Conservation (phyloP, 2,113 vertebrate species). For the Parotia lawesii region DNA sequence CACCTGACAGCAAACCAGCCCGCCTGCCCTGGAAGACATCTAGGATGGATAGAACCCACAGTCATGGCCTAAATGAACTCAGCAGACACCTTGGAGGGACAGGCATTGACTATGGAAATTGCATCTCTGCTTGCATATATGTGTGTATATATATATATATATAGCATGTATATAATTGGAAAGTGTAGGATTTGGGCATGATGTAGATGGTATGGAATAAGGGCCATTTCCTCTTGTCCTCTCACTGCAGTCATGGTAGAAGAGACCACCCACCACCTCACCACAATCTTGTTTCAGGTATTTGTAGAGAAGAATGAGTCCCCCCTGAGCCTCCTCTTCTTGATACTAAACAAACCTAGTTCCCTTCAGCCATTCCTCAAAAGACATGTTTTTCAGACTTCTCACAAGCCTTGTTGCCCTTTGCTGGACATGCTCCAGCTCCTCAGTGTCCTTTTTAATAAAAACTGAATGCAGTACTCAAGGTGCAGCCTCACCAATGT, state of each 20-base stretch:
- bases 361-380: not conserved
- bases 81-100: not conserved
- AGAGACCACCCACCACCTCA: not conserved
- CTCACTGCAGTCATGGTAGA: not conserved
- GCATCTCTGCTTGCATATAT: not conserved
- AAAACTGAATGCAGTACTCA: fast-evolving
- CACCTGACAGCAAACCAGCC: not conserved
- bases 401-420: not conserved
- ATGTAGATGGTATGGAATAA: not conserved
- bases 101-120: not conserved
- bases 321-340: not conserved
- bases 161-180: too few species aligned
- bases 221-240: not conserved
- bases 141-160: not conserved
- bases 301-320: not conserved
- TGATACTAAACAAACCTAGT: not conserved
- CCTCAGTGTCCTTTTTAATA: not conserved
- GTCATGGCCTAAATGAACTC: not conserved
- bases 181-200: not conserved
- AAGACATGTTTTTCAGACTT: not conserved
- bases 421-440: not conserved
- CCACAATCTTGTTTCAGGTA: not conserved
- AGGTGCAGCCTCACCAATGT: not conserved
- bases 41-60: not conserved
- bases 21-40: not conserved